A percentile compares a stretch with the other conserved stretches of the same genome.
phyloP scores from a whole-genome alignment of 2,797 vertebrate species.

The Etheostoma nigrum region DNA sequence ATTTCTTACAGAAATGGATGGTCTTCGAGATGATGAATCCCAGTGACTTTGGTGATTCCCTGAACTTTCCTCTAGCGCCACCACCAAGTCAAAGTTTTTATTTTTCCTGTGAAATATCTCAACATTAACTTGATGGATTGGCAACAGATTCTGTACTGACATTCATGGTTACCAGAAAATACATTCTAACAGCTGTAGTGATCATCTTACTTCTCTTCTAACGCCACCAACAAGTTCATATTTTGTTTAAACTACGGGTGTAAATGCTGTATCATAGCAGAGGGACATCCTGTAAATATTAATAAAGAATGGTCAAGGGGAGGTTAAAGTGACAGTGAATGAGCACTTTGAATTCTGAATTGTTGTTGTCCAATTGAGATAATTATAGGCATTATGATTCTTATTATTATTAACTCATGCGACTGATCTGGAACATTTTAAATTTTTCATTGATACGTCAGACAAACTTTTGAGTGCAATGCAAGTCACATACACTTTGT shows the following conservation, averaged over 20 bases:
- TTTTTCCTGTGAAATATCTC: not conserved
- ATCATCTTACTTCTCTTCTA: constrained; percentile 1
- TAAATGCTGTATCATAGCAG: not conserved
- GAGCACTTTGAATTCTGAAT: too few species aligned
- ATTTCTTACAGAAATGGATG: not conserved
- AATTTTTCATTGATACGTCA: too few species aligned
- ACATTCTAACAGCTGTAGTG: not conserved
- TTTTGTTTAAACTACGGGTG: not conserved
- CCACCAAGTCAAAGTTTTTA: not conserved
- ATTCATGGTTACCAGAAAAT: not conserved
- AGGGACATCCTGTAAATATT: not conserved
- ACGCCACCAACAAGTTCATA: not conserved
- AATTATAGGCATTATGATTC: too few species aligned
- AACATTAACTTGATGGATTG: not conserved
- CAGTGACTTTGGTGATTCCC: not conserved
- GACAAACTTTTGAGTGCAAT: too few species aligned
- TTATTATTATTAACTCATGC: too few species aligned
- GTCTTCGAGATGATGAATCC: not conserved
- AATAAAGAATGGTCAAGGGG: not conserved
- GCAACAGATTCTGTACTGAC: too few species aligned
- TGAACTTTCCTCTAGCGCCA: not conserved
- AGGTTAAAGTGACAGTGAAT: too few species aligned
- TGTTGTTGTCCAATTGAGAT: too few species aligned
- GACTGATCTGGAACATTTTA: too few species aligned
- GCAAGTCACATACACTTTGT: too few species aligned